phyloP scores from a whole-genome alignment of 2,113 vertebrate species.

The Falcunculus frontatus region DNA sequence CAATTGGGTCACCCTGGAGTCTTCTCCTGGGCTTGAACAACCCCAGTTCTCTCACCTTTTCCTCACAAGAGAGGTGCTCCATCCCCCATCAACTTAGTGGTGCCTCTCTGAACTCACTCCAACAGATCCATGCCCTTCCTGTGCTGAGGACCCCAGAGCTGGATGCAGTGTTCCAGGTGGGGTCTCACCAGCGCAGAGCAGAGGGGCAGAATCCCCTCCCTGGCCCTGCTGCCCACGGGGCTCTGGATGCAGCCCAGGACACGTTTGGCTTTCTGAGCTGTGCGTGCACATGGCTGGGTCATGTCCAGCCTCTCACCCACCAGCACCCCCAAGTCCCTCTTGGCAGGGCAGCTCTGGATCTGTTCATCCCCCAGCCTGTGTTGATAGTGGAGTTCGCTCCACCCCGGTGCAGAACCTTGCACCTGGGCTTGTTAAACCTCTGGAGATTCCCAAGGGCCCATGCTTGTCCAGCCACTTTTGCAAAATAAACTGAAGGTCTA shows the following conservation, averaged over 20 bases:
- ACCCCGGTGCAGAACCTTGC: background rate
- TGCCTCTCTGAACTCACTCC: rapidly evolving
- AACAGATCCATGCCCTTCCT: background rate
- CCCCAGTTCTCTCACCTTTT: background rate
- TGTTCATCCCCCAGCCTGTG: background rate
- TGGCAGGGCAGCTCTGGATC: background rate
- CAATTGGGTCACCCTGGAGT: background rate
- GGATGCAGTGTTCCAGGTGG: background rate
- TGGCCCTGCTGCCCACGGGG: rapidly evolving
- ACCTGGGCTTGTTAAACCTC: background rate
- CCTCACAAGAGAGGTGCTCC: background rate
- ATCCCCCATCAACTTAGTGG: background rate
- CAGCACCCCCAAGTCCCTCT: rapidly evolving
- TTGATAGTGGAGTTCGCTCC: too few species aligned
- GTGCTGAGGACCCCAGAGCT: background rate
- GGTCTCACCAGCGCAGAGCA: background rate
- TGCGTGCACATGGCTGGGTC: background rate
- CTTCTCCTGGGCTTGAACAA: background rate
- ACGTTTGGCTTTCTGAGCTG: background rate
- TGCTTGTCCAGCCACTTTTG: background rate
- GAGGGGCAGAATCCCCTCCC: background rate
- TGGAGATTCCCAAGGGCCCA: background rate
- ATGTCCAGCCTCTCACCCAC: background rate
- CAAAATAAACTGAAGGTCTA: background rate
- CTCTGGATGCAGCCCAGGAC: background rate